Conservation (phyloP, 2,113 vertebrate genomes). For the Urocynchramus pylzowi region DNA sequence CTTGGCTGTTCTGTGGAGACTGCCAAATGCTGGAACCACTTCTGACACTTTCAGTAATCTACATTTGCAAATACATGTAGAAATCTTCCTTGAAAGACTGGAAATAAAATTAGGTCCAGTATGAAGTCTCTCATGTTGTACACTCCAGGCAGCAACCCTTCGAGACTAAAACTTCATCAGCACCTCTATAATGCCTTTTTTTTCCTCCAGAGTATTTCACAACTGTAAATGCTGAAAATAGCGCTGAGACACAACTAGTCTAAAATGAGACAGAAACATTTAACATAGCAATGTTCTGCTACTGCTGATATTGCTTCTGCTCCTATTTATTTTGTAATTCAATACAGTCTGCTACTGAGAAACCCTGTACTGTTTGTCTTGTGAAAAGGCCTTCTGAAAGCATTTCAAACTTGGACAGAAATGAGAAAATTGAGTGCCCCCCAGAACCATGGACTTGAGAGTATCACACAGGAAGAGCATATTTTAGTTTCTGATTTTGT, state of each 20-base stretch:
- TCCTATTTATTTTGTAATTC: slow-evolving; percentile 31
- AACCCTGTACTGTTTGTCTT: neutral
- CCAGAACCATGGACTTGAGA: neutral
- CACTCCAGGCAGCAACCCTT: neutral
- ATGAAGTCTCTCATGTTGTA: neutral
- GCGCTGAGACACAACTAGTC: neutral
- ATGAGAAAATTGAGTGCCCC: neutral
- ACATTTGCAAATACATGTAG: neutral
- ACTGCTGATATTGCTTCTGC: slow-evolving; percentile 8
- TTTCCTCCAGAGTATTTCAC: neutral
- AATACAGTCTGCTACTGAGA: neutral
- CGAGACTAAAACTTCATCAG: neutral
- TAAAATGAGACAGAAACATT: neutral
- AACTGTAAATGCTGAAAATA: neutral
- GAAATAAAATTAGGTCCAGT: neutral
- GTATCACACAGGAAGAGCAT: neutral
- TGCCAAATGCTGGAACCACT: neutral
- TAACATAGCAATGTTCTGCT: neutral
- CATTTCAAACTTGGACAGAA: neutral
- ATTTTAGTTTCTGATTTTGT: neutral
- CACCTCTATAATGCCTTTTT: neutral
- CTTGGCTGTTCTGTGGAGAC: neutral
- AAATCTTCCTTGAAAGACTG: slow-evolving; percentile 25
- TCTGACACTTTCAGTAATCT: neutral
- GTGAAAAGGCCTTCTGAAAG: neutral